phyloP scores from a whole-genome alignment of 2,113 vertebrate species.

The Reinhardtius hippoglossoides region DNA sequence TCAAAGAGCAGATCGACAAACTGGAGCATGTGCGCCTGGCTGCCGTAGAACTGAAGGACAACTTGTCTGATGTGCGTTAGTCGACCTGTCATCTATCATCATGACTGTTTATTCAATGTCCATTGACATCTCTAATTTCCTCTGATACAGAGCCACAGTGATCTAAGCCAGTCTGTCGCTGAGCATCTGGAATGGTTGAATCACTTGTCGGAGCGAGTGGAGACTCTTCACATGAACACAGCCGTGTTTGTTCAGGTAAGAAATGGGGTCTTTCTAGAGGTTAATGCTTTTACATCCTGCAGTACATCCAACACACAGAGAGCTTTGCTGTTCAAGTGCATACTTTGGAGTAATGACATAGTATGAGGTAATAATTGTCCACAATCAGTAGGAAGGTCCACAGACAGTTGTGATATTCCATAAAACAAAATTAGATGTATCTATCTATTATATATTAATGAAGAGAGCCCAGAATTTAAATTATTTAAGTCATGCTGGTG shows the following conservation, averaged over 20 bases:
- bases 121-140: background rate
- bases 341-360: background rate
- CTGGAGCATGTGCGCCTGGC: slow-evolving; percentile 82
- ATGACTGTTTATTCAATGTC: background rate
- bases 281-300: background rate
- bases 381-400: background rate
- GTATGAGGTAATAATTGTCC: background rate
- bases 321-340: background rate
- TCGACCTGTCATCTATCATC: background rate
- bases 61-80: slow-evolving; percentile 64
- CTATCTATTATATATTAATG: too few relatives aligned
- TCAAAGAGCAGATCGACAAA: slow-evolving; percentile 83
- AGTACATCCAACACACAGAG: background rate
- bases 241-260: slow-evolving; percentile 83
- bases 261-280: background rate
- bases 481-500: too few relatives aligned
- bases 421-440: too few relatives aligned
- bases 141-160: slow-evolving; percentile 61
- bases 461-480: too few relatives aligned
- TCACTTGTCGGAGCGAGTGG: slow-evolving; percentile 80
- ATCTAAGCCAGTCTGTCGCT: slow-evolving; percentile 75
- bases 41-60: slow-evolving; percentile 77
- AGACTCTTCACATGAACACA: slow-evolving; percentile 83
- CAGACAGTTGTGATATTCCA: background rate
- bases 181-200: slow-evolving; percentile 82